These are phyloP conservation scores for Oplegnathus fasciatus DNA, from an alignment of 2,113 vertebrate genomes.

Conservation along the genomic window DNA sequence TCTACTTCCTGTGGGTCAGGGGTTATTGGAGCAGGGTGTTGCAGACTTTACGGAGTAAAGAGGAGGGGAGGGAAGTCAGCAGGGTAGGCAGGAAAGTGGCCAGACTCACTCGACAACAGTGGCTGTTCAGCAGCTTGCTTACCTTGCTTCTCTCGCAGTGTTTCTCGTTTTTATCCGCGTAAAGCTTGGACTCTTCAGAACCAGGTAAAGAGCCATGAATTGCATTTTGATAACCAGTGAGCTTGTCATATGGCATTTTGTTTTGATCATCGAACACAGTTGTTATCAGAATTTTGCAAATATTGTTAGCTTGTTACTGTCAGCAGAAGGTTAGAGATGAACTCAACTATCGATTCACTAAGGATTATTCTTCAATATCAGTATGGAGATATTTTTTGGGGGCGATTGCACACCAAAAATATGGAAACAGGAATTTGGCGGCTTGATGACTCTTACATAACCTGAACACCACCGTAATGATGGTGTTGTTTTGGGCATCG, in stretches of 20 bases:
- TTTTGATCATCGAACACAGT: neutral
- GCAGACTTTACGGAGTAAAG: constrained; percentile 81
- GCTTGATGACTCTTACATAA: constrained; percentile 25
- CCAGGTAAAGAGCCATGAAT: constrained; percentile 68
- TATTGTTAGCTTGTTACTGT: neutral
- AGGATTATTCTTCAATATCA: neutral
- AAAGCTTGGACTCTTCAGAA: constrained; percentile 66
- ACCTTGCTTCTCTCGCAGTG: constrained; percentile 31
- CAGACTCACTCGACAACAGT: constrained; percentile 73
- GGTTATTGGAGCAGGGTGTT: constrained; percentile 93
- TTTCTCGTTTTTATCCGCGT: constrained; percentile 30
- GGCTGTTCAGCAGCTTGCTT: constrained; percentile 64
- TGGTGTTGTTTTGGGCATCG: constrained; percentile 2
- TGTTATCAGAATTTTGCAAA: neutral
- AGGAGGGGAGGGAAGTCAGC: constrained; percentile 80
- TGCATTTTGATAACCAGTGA: neutral
- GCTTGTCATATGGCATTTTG: constrained; percentile 10
- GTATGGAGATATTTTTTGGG: constrained; percentile 11
- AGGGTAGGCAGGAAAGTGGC: constrained; percentile 83
- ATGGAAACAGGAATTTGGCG: constrained; percentile 31
- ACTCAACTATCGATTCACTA: neutral
- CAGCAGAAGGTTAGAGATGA: neutral
- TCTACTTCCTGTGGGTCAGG: constrained; percentile 96
- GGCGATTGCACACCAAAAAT: neutral
- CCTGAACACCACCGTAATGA: neutral